These are phyloP conservation scores for Polylopha cassiicola DNA, from an alignment of 2,888 invertebrate species.

Conservation along the genomic window DNA sequence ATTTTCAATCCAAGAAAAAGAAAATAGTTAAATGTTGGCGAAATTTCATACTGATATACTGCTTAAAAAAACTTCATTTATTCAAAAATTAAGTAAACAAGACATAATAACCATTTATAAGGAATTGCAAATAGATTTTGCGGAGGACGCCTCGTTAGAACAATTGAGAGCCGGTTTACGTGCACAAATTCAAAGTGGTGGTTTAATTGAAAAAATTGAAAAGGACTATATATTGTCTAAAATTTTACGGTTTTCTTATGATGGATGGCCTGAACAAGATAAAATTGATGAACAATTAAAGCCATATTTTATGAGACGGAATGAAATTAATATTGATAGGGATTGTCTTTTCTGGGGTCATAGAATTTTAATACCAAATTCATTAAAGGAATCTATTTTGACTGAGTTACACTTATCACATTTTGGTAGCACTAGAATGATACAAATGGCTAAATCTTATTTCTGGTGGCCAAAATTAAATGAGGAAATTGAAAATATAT, in stretches of 20 bases:
- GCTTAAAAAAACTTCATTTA: too few species aligned
- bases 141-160: too few species aligned
- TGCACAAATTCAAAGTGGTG: too few species aligned
- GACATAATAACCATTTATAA: too few species aligned
- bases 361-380: slow-evolving; percentile 13
- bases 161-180: too few species aligned
- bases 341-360: slow-evolving; percentile 20
- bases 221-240: slow-evolving; percentile 13
- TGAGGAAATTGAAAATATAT: slow-evolving; percentile 12
- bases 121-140: too few species aligned
- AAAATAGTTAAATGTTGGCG: too few species aligned
- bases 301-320: slow-evolving; percentile 8
- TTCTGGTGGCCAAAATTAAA: slow-evolving; percentile 25
- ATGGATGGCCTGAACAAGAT: slow-evolving; percentile 21
- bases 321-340: slow-evolving; percentile 14
- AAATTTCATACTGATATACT: too few species aligned
- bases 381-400: slow-evolving; percentile 6
- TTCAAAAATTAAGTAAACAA: too few species aligned
- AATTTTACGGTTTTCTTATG: slow-evolving; percentile 1
- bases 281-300: slow-evolving; percentile 8
- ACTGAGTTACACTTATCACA: slow-evolving; percentile 18
- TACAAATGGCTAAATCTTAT: slow-evolving; percentile 14
- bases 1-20: too few species aligned
- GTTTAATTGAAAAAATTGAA: slow-evolving; percentile 15
- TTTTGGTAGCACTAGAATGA: slow-evolving; percentile 20